Evolutionary conservation across 2,888 invertebrate genomes (phyloP), one percentile per base, ranked within the genome.

Genomic region (Drymonia ruficornis): DNA sequence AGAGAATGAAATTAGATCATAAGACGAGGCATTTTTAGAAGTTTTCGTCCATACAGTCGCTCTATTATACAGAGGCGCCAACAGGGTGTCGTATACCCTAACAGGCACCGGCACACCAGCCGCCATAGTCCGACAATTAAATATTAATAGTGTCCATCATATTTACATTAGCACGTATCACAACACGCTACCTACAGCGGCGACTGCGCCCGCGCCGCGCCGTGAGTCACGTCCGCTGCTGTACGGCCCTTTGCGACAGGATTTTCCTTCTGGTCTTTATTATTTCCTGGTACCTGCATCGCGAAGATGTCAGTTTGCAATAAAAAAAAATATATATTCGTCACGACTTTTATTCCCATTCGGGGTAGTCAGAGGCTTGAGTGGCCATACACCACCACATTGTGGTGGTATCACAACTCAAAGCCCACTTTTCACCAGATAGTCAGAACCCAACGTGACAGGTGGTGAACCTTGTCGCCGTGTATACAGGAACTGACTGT

Each of bases 241-340:
- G 44, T 53, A 53, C 57, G 59, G 52, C 51, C 45, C 51, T 53
- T 51, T 65, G 67, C 66, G 70, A 56, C 61, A 79, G 74, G 74
- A 73, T 80, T 81, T 81, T 82, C 83, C 81, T 82, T 61, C 67
- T 75, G 53, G 38, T 65, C 65, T 77, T 78, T 80, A 80, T 77
- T 67, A 54, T 74, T 79, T 81, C 80, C 80, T 76, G 63, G 70
- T 81, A 75, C 52, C 56, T 63, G 51, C 56, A 53, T 55, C 53
- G 43, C 18, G n/a, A 36, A 36, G 13, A n/a, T 6, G 36, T 6
- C 9, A n/a, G 4, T 36, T n/a, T 36, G 36, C 13, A 13, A 36
- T 36, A 31, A 9, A 2, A 31, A 23, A 23, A n/a, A n/a, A n/a
- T n/a, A n/a, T n/a, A n/a, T n/a, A n/a, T n/a, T n/a, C n/a, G n/a